Conservation (phyloP, 2,113 vertebrate species). For the Proteles cristata region DNA sequence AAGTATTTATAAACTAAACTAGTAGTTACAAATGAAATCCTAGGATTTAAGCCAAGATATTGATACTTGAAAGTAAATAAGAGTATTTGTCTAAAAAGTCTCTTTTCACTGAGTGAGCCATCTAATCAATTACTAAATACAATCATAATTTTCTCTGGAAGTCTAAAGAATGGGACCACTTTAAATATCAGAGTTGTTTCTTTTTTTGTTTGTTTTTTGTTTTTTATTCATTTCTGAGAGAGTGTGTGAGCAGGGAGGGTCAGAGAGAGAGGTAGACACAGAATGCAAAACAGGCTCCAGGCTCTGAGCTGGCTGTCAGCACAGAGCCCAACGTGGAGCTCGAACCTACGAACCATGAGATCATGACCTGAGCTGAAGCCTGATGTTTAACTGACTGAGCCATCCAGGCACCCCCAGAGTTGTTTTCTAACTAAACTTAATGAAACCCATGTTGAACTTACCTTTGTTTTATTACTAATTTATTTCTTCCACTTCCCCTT, state of each 20-base stretch:
- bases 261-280: no score
- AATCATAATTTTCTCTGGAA: conserved; percentile 12
- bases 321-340: no score
- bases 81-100: background rate
- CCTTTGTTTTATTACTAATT: conserved; percentile 44
- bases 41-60: background rate
- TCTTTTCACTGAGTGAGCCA: background rate
- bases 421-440: conserved; percentile 37
- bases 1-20: conserved; percentile 24
- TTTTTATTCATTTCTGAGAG: no score
- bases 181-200: conserved; percentile 32
- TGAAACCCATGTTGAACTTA: background rate
- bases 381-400: no score
- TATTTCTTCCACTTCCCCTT: background rate
- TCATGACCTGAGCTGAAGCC: no score
- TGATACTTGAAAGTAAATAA: background rate
- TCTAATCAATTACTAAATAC: conserved; percentile 23
- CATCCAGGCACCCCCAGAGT: background rate
- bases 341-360: no score
- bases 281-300: no score
- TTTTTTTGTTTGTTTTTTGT: no score
- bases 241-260: no score
- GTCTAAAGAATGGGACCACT: background rate
- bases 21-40: conserved; percentile 23
- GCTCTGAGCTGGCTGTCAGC: no score